Evolutionary conservation across 1,140 invertebrate genomes (phyloP).

Genomic region (Monochamus saltuarius): DNA sequence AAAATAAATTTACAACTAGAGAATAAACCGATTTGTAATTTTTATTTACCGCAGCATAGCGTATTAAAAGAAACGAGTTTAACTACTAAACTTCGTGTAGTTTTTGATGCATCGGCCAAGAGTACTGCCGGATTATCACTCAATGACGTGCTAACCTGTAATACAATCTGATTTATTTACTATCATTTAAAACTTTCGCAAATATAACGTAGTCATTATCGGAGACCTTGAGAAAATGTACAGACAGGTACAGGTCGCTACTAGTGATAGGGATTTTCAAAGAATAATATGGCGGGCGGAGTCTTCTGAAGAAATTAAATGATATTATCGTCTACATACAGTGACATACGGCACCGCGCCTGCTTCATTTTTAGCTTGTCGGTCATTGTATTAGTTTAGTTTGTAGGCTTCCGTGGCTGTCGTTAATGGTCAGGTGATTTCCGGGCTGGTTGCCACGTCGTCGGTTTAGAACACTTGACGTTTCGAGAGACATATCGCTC

Average conservation of each 20-base stretch:
- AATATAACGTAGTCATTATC: constrained; percentile 42
- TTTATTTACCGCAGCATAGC: not conserved
- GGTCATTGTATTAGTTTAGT: constrained; percentile 46
- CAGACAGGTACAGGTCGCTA: constrained; percentile 42
- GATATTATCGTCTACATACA: constrained; percentile 41
- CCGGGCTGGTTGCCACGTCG: too few species aligned
- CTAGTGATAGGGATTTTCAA: constrained; percentile 38
- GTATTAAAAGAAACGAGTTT: constrained; percentile 5
- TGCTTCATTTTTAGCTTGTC: constrained; percentile 37
- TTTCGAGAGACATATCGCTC: too few species aligned
- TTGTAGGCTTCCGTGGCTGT: too few species aligned
- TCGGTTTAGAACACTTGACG: too few species aligned
- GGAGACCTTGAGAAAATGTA: constrained; percentile 53
- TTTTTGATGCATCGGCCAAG: constrained; percentile 45
- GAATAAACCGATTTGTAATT: not conserved
- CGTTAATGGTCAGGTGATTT: too few species aligned
- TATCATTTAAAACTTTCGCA: constrained; percentile 42
- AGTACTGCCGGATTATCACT: constrained; percentile 29
- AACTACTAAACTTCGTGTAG: constrained; percentile 44
- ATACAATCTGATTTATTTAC: constrained; percentile 44
- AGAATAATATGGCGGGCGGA: constrained; percentile 42
- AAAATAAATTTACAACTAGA: too few species aligned
- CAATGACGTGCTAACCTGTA: constrained; percentile 41
- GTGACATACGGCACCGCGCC: constrained; percentile 36
- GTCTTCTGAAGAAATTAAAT: constrained; percentile 28